Evolutionary conservation across 2,113 vertebrate genomes (phyloP).

Genomic region (Pagrus major): DNA sequence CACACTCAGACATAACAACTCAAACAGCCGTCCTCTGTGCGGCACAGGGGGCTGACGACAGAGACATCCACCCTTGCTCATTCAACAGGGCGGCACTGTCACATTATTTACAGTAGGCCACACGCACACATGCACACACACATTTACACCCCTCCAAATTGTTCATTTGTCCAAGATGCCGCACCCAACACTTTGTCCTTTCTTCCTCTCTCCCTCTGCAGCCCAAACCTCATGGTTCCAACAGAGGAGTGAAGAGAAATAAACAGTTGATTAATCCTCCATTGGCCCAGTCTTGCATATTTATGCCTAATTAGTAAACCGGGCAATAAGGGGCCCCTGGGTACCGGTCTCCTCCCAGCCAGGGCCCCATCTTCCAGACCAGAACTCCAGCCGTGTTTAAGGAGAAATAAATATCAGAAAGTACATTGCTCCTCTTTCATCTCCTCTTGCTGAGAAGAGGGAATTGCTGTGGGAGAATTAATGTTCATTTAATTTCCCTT

Average conservation of each 20-base stretch:
- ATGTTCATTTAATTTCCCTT: slow-evolving; percentile 84
- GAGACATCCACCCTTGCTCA: slow-evolving; percentile 65
- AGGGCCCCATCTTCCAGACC: slow-evolving; percentile 66
- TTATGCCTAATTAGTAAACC: slow-evolving; percentile 82
- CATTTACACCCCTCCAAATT: slow-evolving; percentile 37
- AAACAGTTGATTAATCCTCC: slow-evolving; percentile 83
- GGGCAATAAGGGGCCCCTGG: slow-evolving; percentile 73
- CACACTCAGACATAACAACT: slow-evolving; percentile 64
- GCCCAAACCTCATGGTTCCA: slow-evolving; percentile 42
- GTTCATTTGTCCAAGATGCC: slow-evolving; percentile 48
- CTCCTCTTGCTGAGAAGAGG: slow-evolving; percentile 69
- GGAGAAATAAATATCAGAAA: slow-evolving; percentile 85
- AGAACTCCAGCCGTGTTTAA: slow-evolving; percentile 70
- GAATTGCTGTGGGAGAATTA: slow-evolving; percentile 79
- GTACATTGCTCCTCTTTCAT: slow-evolving; percentile 83
- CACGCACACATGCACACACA: slow-evolving; percentile 34
- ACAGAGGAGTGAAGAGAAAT: slow-evolving; percentile 80
- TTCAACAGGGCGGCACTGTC: slow-evolving; percentile 54
- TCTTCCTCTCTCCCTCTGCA: slow-evolving; percentile 28
- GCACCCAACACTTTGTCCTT: slow-evolving; percentile 34
- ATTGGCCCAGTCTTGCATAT: slow-evolving; percentile 75
- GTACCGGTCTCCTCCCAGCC: slow-evolving; percentile 55
- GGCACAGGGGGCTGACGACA: slow-evolving; percentile 56
- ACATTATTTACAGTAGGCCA: slow-evolving; percentile 61
- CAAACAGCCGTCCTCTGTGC: slow-evolving; percentile 46